Conservation (phyloP, 2,113 vertebrate species). For the Leptosomus discolor region DNA sequence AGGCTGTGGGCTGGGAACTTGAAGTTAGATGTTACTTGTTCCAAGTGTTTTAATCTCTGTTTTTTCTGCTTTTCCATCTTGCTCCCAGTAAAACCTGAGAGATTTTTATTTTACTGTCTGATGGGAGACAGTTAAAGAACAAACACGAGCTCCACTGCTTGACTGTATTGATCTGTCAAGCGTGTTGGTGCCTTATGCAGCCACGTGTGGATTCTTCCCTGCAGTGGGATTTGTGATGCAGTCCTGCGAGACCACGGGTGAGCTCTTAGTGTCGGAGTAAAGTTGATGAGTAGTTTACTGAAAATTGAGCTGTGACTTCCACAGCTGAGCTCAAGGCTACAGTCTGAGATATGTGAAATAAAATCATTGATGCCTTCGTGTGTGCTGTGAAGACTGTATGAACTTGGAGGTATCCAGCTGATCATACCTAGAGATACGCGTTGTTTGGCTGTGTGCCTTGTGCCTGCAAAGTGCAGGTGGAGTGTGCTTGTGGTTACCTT, state of each 20-base stretch:
- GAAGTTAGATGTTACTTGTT: background rate
- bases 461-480: background rate
- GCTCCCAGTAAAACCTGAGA: background rate
- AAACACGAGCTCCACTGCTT: background rate
- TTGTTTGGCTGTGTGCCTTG: background rate
- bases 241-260: background rate
- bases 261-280: background rate
- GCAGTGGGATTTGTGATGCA: background rate
- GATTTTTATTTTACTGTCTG: background rate
- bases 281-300: background rate
- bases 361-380: background rate
- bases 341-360: background rate
- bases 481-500: background rate
- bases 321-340: background rate
- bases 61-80: background rate
- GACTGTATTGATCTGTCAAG: background rate
- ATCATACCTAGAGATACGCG: background rate
- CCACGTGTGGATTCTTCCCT: background rate
- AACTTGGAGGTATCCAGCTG: background rate
- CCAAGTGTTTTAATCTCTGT: background rate
- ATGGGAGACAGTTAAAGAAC: background rate
- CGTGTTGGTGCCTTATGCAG: background rate
- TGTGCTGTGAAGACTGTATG: background rate
- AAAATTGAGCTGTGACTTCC: background rate
- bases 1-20: background rate